phyloP scores from a whole-genome alignment of 2,888 invertebrate genomes.

The Nesidiocoris tenuis region DNA sequence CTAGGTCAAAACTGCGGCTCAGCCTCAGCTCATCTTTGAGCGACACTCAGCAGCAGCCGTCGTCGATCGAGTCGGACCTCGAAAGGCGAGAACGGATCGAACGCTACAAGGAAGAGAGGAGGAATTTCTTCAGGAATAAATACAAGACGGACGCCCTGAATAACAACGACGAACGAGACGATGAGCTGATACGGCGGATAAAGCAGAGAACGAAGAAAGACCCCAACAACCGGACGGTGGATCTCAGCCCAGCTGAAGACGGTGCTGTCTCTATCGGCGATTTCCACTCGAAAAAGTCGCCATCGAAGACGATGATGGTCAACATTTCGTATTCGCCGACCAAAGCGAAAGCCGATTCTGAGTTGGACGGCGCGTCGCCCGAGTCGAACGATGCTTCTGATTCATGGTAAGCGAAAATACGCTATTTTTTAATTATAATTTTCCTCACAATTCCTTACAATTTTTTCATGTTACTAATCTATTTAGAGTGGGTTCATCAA shows the following conservation, averaged over 20 bases:
- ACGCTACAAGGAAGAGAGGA: slow-evolving; percentile 80
- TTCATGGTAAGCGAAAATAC: not conserved
- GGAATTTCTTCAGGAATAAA: slow-evolving; percentile 79
- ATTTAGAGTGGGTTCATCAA: no score
- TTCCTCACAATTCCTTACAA: not conserved
- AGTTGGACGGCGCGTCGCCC: slow-evolving; percentile 11
- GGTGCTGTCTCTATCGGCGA: slow-evolving; percentile 40
- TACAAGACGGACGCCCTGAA: slow-evolving; percentile 65
- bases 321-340: slow-evolving; percentile 51
- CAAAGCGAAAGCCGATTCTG: slow-evolving; percentile 45
- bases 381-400: not conserved
- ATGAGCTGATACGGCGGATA: slow-evolving; percentile 63
- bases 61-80: slow-evolving; percentile 47
- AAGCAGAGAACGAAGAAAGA: slow-evolving; percentile 55
- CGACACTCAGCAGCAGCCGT: not conserved
- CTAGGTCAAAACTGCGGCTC: slow-evolving; percentile 5
- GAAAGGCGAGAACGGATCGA: slow-evolving; percentile 51
- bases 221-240: not conserved
- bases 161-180: slow-evolving; percentile 57
- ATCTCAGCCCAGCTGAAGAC: slow-evolving; percentile 32
- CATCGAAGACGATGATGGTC: slow-evolving; percentile 50
- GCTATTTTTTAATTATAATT: not conserved
- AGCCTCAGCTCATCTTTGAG: not conserved
- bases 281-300: slow-evolving; percentile 43
- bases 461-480: not conserved